phyloP scores from a whole-genome alignment of 1,140 invertebrate species.

The Marisa cornuarietis region DNA sequence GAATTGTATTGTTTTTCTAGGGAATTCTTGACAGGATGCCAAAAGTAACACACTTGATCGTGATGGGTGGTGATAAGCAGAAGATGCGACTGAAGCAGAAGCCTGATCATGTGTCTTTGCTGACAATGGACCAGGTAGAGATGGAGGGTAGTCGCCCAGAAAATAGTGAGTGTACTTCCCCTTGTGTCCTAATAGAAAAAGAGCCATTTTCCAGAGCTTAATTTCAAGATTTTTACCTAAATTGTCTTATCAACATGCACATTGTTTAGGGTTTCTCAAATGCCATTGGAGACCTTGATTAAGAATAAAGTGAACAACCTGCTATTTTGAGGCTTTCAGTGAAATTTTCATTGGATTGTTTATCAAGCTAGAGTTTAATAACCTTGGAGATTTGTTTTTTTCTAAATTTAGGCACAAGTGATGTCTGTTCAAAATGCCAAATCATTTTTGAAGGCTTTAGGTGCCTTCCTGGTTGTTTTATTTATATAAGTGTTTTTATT shows the following conservation, averaged over 20 bases:
- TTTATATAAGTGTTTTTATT: not conserved
- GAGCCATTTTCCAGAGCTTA: too few species aligned
- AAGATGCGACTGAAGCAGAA: slow-evolving; percentile 32
- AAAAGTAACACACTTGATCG: slow-evolving; percentile 78
- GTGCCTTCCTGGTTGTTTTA: not conserved
- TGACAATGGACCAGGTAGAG: slow-evolving; percentile 55
- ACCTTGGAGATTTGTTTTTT: too few species aligned
- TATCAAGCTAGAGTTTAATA: too few species aligned
- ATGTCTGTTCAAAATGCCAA: too few species aligned
- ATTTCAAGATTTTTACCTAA: too few species aligned
- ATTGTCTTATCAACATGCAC: too few species aligned
- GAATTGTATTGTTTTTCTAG: slow-evolving; percentile 30
- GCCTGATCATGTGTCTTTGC: slow-evolving; percentile 44
- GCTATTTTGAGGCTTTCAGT: too few species aligned
- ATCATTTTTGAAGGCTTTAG: not conserved
- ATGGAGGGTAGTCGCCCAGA: slow-evolving; percentile 47
- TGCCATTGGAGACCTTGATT: too few species aligned
- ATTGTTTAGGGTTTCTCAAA: too few species aligned
- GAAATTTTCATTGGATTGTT: too few species aligned
- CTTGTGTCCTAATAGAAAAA: not conserved
- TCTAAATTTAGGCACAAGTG: too few species aligned
- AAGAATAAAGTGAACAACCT: too few species aligned
- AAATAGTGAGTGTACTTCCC: slow-evolving; percentile 42
- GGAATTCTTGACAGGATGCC: slow-evolving; percentile 52
- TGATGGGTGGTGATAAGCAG: slow-evolving; percentile 78